Conservation (phyloP, 2,113 vertebrate species). For the Puffinus mauretanicus region DNA sequence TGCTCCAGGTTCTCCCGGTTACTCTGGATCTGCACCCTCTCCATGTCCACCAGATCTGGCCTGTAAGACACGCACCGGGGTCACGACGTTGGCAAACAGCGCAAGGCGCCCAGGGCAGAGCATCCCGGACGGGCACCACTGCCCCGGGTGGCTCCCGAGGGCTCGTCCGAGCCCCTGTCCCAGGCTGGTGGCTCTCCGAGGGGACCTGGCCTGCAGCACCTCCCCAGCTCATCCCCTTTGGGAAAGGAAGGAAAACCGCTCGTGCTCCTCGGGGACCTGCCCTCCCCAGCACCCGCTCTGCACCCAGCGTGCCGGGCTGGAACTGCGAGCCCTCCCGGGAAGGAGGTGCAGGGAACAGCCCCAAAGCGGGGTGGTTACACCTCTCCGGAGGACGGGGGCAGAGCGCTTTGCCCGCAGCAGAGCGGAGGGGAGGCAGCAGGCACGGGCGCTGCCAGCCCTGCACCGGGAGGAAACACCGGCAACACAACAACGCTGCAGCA, state of each 20-base stretch:
- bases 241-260: background rate
- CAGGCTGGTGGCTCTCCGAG: background rate
- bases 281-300: background rate
- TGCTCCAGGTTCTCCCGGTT: slow-evolving; percentile 96
- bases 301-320: background rate
- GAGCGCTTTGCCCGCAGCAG: background rate
- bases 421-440: background rate
- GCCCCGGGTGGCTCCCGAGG: fast-evolving
- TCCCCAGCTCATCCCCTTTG: background rate
- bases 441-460: background rate
- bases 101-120: background rate
- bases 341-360: background rate
- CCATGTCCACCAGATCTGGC: slow-evolving; percentile 97
- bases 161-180: background rate
- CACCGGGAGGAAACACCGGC: background rate
- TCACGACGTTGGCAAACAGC: background rate
- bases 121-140: fast-evolving
- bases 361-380: background rate
- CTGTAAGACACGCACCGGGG: slow-evolving; percentile 64
- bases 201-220: background rate
- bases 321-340: background rate
- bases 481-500: background rate
- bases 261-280: background rate
- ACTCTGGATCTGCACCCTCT: slow-evolving; percentile 87
- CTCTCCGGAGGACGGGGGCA: background rate